Conservation (phyloP, 1,140 invertebrate genomes). For the Penaeus chinensis region DNA sequence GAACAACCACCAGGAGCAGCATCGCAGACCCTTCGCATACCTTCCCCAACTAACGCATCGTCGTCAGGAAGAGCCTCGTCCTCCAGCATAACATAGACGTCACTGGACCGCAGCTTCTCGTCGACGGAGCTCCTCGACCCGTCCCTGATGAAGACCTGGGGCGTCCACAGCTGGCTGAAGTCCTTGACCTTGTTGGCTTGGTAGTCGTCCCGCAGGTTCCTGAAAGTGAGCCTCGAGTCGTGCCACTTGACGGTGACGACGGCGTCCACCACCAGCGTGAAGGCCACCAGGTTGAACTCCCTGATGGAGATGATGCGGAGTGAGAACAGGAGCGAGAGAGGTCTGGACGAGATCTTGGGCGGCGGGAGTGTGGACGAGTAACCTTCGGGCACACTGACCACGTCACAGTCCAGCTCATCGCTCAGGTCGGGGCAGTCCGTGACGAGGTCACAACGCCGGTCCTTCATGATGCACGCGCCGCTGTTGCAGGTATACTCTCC, state of each 20-base stretch:
- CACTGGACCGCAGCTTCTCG: too few species aligned
- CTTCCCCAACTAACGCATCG: too few species aligned
- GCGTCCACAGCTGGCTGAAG: too few species aligned
- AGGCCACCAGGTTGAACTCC: slow-evolving; percentile 28
- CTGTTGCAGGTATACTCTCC: slow-evolving; percentile 46
- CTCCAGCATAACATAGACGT: too few species aligned
- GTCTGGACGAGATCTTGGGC: not conserved
- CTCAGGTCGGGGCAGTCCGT: slow-evolving; percentile 40
- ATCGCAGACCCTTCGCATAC: too few species aligned
- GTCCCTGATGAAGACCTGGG: too few species aligned
- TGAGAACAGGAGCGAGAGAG: slow-evolving; percentile 23
- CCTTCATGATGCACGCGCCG: slow-evolving; percentile 39
- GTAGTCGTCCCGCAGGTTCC: slow-evolving; percentile 22
- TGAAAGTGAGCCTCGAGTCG: slow-evolving; percentile 27
- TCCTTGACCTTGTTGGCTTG: slow-evolving; percentile 31
- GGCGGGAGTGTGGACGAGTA: slow-evolving; percentile 39
- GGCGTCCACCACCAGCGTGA: slow-evolving; percentile 36
- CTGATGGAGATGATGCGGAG: slow-evolving; percentile 42
- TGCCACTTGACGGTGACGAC: slow-evolving; percentile 15
- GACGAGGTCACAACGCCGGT: slow-evolving; percentile 31
- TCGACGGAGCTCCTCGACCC: too few species aligned
- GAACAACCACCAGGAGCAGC: too few species aligned
- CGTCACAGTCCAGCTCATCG: slow-evolving; percentile 45
- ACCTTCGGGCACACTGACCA: slow-evolving; percentile 1
- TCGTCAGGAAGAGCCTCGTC: too few species aligned